phyloP scores from a whole-genome alignment of 1,140 invertebrate genomes.

The Danaus melanippus region DNA sequence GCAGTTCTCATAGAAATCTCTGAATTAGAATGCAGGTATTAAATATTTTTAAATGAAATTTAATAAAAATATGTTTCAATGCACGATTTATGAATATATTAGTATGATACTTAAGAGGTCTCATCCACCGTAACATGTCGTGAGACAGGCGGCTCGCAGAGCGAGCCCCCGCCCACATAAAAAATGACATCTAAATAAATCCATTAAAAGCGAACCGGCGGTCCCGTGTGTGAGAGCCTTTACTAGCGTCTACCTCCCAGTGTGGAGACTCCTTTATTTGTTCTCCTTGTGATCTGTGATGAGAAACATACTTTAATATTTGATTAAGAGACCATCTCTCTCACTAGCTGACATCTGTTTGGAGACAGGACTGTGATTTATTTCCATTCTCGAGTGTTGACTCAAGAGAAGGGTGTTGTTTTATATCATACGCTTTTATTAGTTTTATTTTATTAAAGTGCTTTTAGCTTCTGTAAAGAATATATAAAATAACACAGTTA shows the following conservation, averaged over 20 bases:
- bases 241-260: conserved; percentile 44
- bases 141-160: conserved; percentile 41
- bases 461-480: too few relatives aligned
- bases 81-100: too few relatives aligned
- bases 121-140: conserved; percentile 36
- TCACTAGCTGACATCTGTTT: too few relatives aligned
- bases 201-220: conserved; percentile 49
- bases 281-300: conserved; percentile 54
- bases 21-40: too few relatives aligned
- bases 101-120: conserved; percentile 10
- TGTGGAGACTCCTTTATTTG: conserved; percentile 53
- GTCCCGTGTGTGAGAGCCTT: too few relatives aligned
- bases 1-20: too few relatives aligned
- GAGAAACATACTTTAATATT: conserved; percentile 49
- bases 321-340: conserved; percentile 19
- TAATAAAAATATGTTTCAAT: too few relatives aligned
- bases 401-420: not conserved
- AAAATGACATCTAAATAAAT: conserved; percentile 72
- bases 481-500: too few relatives aligned
- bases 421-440: not conserved
- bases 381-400: not conserved
- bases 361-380: not conserved
- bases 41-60: too few relatives aligned
- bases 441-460: too few relatives aligned
- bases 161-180: conserved; percentile 67